phyloP scores from a whole-genome alignment of 2,113 vertebrate species.

The Alligator mississippiensis region DNA sequence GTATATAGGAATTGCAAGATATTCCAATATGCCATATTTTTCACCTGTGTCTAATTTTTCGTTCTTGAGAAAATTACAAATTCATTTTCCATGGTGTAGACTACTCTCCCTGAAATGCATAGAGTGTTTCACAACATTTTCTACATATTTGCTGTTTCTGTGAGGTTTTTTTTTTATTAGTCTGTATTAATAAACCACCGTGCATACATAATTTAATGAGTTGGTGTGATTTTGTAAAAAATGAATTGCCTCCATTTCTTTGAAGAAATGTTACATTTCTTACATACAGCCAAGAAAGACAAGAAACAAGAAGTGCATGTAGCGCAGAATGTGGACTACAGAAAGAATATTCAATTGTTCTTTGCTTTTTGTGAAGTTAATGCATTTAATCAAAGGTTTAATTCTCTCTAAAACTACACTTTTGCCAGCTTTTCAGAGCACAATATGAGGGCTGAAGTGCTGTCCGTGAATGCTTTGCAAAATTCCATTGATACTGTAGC shows the following conservation, averaged over 20 bases:
- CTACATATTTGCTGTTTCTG: not conserved
- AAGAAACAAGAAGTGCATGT: conserved; percentile 2
- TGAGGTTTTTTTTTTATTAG: not conserved
- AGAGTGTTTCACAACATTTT: not conserved
- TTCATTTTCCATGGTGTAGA: conserved; percentile 11
- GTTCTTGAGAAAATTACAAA: not conserved
- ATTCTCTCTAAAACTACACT: conserved; percentile 48
- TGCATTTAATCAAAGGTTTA: conserved; percentile 63
- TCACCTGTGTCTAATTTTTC: not conserved
- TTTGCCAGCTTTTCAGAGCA: conserved; percentile 43
- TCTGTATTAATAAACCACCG: conserved; percentile 24
- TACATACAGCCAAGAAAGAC: conserved; percentile 34
- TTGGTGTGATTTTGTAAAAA: conserved; percentile 39
- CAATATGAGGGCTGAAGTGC: conserved; percentile 3
- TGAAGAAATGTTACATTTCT: conserved; percentile 42
- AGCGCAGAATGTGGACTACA: conserved; percentile 6
- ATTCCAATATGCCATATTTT: conserved; percentile 30
- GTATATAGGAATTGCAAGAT: conserved; percentile 17
- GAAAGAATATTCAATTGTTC: conserved; percentile 35
- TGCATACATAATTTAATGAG: conserved; percentile 22
- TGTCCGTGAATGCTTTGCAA: not conserved
- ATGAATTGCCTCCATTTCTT: conserved; percentile 27
- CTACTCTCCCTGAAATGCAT: conserved; percentile 18
- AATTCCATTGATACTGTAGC: conserved; percentile 44
- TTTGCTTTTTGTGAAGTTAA: conserved; percentile 48